Evolutionary conservation across 2,888 invertebrate genomes (phyloP).

Genomic region (Belgica antarctica): DNA sequence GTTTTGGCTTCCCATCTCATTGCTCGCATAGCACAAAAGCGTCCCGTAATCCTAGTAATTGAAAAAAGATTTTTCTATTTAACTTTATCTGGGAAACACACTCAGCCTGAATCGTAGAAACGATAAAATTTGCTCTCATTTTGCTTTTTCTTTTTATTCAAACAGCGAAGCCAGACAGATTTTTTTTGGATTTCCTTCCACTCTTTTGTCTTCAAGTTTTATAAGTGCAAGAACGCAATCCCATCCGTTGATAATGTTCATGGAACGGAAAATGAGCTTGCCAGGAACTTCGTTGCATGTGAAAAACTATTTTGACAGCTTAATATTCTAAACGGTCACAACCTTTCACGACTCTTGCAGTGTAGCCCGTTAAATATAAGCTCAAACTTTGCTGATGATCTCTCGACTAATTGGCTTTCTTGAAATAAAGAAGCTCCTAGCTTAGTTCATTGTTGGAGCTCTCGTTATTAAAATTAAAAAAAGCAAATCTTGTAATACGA

Average conservation of each 20-base stretch:
- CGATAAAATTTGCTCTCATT: not conserved
- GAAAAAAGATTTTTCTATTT: not conserved
- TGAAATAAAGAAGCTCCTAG: not conserved
- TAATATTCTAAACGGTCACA: no score
- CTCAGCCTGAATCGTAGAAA: not conserved
- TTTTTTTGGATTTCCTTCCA: not conserved
- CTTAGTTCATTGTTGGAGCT: not conserved
- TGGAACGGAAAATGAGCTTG: no score
- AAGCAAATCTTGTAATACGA: not conserved
- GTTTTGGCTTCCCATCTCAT: constrained; percentile 69
- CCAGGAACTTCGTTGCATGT: no score
- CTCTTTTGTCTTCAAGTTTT: not conserved
- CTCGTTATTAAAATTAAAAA: not conserved
- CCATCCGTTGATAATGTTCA: no score
- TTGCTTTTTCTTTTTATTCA: not conserved
- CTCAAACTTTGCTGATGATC: no score
- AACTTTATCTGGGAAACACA: not conserved
- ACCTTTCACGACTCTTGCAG: no score
- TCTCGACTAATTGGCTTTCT: no score
- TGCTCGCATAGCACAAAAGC: constrained; percentile 70
- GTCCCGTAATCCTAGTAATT: constrained; percentile 65
- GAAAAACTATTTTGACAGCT: no score
- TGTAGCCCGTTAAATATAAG: no score
- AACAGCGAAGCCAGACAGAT: no score
- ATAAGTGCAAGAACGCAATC: not conserved